Evolutionary conservation across 1,140 invertebrate genomes (phyloP).

Genomic region (Amyelois transitella): DNA sequence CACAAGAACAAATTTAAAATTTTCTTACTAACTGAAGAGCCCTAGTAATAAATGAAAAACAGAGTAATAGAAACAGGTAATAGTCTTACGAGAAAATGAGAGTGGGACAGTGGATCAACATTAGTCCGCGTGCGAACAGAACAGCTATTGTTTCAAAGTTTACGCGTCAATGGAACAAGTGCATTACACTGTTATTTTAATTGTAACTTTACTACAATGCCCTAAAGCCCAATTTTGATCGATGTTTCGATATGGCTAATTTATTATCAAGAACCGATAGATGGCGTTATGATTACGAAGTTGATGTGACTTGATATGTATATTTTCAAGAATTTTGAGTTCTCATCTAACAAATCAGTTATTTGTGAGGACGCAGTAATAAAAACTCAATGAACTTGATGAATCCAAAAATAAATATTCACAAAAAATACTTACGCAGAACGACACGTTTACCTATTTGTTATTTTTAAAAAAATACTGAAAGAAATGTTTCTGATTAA

Average conservation of each 20-base stretch:
- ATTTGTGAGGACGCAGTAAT: not conserved
- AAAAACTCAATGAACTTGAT: too few species aligned
- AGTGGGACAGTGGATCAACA: slow-evolving; percentile 41
- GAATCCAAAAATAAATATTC: too few species aligned
- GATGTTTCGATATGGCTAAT: slow-evolving; percentile 10
- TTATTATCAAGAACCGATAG: slow-evolving; percentile 41
- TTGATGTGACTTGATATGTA: slow-evolving; percentile 10
- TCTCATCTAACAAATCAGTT: not conserved
- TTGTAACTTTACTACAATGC: slow-evolving; percentile 43
- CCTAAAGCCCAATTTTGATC: slow-evolving; percentile 49
- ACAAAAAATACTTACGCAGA: too few species aligned
- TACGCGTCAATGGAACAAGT: slow-evolving; percentile 43
- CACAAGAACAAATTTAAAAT: too few species aligned
- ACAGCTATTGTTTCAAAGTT: slow-evolving; percentile 35
- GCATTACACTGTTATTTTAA: slow-evolving; percentile 46
- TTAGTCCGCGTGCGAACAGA: slow-evolving; percentile 34
- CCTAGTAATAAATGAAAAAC: too few species aligned
- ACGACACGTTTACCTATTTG: too few species aligned
- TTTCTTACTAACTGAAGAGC: too few species aligned
- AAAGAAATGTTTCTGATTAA: too few species aligned
- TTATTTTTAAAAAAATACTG: too few species aligned
- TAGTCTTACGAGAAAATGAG: slow-evolving; percentile 58
- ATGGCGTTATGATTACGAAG: slow-evolving; percentile 54
- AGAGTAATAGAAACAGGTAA: slow-evolving; percentile 70
- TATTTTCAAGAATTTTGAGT: slow-evolving; percentile 8